Evolutionary conservation across 1,140 invertebrate genomes (phyloP).

Genomic region (Anoplolepis gracilipes): DNA sequence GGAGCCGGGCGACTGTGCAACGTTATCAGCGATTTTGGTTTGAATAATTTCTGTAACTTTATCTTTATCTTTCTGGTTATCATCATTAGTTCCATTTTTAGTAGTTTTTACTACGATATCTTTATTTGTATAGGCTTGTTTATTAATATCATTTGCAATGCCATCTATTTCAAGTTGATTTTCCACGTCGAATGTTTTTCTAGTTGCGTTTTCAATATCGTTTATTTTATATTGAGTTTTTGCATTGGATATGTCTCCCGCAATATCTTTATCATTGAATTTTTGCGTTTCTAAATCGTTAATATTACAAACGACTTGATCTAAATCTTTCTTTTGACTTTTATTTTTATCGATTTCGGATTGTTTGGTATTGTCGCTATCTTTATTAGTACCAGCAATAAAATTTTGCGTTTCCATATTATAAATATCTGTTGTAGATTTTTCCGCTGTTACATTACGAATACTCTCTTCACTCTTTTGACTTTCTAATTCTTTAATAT

Average conservation of each 20-base stretch:
- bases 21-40: not conserved
- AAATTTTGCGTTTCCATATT: conserved; percentile 19
- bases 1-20: not conserved
- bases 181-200: conserved; percentile 12
- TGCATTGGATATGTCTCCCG: not conserved
- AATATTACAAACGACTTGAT: conserved; percentile 6
- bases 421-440: conserved; percentile 6
- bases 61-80: not conserved
- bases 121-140: not conserved
- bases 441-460: not conserved
- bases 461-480: conserved; percentile 12
- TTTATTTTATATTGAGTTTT: conserved; percentile 8
- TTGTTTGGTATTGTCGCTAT: not conserved
- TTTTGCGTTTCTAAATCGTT: conserved; percentile 35
- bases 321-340: not conserved
- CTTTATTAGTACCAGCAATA: not conserved
- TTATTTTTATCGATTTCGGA: not conserved
- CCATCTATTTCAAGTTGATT: not conserved
- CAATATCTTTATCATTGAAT: not conserved
- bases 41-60: not conserved
- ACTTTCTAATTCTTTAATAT: conserved; percentile 64
- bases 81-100: too few relatives aligned
- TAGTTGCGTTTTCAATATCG: too few relatives aligned
- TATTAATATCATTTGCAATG: not conserved
- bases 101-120: not conserved